These are phyloP conservation scores for Falco rusticolus DNA, from an alignment of 2,797 vertebrate genomes.

Conservation along the genomic window DNA sequence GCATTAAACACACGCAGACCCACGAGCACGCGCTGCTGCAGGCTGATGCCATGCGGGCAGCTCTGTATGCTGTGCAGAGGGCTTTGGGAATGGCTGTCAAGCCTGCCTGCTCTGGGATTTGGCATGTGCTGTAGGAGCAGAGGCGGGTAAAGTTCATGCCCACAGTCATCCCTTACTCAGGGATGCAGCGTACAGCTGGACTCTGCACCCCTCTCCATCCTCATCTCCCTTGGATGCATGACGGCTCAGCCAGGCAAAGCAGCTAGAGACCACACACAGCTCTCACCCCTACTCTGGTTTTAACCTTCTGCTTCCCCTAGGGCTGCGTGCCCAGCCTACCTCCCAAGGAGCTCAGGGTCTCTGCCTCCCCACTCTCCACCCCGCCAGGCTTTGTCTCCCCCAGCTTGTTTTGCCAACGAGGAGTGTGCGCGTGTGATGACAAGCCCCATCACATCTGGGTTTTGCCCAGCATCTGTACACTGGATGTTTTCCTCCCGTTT, in stretches of 20 bases:
- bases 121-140: neutral
- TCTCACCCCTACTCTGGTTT: neutral
- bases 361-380: no score
- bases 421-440: fast-evolving
- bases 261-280: neutral
- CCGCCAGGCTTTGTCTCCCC: neutral
- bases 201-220: neutral
- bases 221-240: neutral
- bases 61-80: neutral
- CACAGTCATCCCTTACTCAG: neutral
- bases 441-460: neutral
- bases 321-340: neutral
- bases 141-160: neutral
- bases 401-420: neutral
- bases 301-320: neutral
- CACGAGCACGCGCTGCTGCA: fast-evolving
- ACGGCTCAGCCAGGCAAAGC: fast-evolving
- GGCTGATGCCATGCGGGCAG: neutral
- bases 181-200: neutral
- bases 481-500: neutral
- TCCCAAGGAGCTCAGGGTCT: neutral
- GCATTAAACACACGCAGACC: neutral
- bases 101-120: neutral
- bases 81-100: neutral
- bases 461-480: neutral